Conservation (phyloP, 2,113 vertebrate genomes). For the Proteles cristata region DNA sequence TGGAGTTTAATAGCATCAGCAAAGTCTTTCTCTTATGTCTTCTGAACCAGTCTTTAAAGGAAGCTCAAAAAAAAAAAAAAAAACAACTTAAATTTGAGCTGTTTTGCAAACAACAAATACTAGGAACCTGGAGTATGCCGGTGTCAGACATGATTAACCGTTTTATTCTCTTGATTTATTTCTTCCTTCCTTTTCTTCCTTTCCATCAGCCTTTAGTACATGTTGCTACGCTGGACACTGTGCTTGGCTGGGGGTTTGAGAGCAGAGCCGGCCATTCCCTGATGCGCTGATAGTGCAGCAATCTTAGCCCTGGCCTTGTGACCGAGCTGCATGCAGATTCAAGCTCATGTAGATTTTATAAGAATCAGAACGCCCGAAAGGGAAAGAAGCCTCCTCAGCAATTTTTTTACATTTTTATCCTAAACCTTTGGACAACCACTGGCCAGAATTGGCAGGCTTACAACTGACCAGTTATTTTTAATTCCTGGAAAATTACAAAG, state of each 20-base stretch:
- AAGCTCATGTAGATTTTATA: neutral
- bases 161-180: neutral
- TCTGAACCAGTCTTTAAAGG: neutral
- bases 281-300: accelerated
- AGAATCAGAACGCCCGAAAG: neutral
- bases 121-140: neutral
- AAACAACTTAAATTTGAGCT: neutral
- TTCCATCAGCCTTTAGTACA: neutral
- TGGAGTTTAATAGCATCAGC: neutral
- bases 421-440: neutral
- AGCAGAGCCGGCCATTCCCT: accelerated
- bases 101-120: neutral
- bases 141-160: accelerated
- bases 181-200: neutral
- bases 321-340: accelerated
- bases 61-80: neutral
- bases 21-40: neutral
- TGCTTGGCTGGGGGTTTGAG: neutral
- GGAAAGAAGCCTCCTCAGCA: neutral
- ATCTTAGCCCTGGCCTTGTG: neutral
- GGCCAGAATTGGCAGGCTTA: neutral
- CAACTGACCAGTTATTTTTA: neutral
- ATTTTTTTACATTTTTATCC: neutral
- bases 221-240: neutral
- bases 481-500: neutral